Percentiles rank a stretch among this genome's conserved stretches.
phyloP scores from a whole-genome alignment of 2,888 invertebrate genomes.

The Acleris cristana region DNA sequence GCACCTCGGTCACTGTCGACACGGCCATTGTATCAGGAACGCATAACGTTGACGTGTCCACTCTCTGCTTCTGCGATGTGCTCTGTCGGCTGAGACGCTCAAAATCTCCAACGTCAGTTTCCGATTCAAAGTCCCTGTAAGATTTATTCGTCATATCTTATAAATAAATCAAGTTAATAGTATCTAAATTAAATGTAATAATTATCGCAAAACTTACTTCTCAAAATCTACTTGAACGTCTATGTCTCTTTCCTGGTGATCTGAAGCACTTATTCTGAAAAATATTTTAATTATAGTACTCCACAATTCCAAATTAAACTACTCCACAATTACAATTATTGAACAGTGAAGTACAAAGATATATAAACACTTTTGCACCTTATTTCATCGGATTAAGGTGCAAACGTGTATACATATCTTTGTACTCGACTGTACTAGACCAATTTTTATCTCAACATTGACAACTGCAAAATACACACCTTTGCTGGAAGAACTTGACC shows the following conservation, averaged over 20 bases:
- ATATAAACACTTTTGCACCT: no score
- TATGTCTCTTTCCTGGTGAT: constrained; percentile 64
- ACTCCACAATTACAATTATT: no score
- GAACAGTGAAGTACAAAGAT: no score
- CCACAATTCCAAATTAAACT: no score
- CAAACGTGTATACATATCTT: no score
- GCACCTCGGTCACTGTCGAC: constrained; percentile 85
- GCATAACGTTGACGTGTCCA: constrained; percentile 71
- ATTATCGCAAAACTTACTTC: constrained; percentile 59
- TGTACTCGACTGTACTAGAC: no score
- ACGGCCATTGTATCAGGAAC: constrained; percentile 79
- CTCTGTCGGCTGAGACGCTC: constrained; percentile 88
- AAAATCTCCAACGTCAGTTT: constrained; percentile 92
- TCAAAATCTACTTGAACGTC: constrained; percentile 74
- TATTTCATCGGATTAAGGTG: no score
- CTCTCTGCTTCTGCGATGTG: constrained; percentile 71
- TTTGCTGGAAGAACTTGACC: constrained; percentile 88
- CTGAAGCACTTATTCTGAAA: constrained; percentile 63
- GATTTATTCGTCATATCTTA: neutral
- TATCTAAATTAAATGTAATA: no score
- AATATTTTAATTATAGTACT: neutral
- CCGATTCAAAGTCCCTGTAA: constrained; percentile 89
- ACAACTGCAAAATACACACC: constrained; percentile 54
- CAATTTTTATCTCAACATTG: neutral
- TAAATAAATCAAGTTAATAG: neutral